Conservation (phyloP, 1,140 invertebrate species). For the Cepaea nemoralis region DNA sequence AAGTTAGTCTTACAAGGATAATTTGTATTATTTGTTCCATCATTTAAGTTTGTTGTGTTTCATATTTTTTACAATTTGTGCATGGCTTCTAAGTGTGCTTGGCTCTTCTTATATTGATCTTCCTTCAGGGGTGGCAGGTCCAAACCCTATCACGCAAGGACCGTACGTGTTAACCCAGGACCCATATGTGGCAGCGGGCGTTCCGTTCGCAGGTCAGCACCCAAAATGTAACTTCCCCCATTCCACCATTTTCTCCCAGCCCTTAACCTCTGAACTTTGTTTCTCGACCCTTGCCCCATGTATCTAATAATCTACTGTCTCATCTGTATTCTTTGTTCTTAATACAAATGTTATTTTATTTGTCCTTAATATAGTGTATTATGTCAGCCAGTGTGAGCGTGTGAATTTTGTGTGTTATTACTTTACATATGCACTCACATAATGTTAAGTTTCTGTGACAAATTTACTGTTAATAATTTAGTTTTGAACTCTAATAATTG, state of each 20-base stretch:
- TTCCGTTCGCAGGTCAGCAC: conserved; percentile 44
- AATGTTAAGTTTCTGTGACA: too few species aligned
- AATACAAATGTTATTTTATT: too few species aligned
- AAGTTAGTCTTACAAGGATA: too few species aligned
- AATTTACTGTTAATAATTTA: too few species aligned
- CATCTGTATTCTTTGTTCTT: background rate
- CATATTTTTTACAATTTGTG: conserved; percentile 28
- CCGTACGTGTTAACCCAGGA: conserved; percentile 42
- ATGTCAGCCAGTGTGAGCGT: too few species aligned
- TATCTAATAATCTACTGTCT: background rate
- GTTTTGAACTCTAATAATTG: too few species aligned
- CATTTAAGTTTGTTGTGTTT: background rate
- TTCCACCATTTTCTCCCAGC: background rate
- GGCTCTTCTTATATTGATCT: conserved; percentile 36
- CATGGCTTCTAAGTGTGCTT: conserved; percentile 44
- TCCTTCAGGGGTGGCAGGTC: conserved; percentile 41
- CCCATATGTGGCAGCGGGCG: conserved; percentile 41
- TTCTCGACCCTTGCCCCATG: too few species aligned
- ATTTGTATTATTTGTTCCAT: background rate
- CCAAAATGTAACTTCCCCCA: background rate
- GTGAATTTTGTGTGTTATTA: too few species aligned
- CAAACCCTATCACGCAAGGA: conserved; percentile 43
- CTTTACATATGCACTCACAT: too few species aligned
- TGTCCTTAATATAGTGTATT: too few species aligned
- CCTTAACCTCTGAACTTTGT: background rate